Evolutionary conservation across 1,140 invertebrate species (phyloP).

Genomic region (Holcopasites calliopsidis): DNA sequence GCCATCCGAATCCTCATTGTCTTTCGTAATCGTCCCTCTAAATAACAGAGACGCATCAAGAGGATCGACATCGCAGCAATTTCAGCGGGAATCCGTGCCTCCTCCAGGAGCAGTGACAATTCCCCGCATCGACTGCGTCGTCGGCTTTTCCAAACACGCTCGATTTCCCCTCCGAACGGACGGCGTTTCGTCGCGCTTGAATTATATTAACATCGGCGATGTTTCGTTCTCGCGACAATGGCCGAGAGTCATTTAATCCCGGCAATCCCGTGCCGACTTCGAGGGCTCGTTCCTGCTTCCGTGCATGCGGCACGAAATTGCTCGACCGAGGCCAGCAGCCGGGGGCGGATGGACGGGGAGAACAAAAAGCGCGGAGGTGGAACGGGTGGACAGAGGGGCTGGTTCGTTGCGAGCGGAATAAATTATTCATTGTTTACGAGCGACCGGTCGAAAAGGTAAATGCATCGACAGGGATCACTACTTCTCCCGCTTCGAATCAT

Average conservation of each 20-base stretch:
- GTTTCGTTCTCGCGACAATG: constrained; percentile 29
- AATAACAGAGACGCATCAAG: too few relatives aligned
- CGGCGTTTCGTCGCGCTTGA: not conserved
- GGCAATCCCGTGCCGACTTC: constrained; percentile 43
- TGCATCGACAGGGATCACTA: constrained; percentile 39
- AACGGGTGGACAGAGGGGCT: not conserved
- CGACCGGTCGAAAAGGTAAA: constrained; percentile 40
- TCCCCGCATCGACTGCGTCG: too few relatives aligned
- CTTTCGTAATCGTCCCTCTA: too few relatives aligned
- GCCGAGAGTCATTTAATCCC: constrained; percentile 38
- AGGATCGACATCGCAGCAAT: too few relatives aligned
- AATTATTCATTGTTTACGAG: constrained; percentile 51
- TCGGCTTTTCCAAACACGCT: constrained; percentile 25
- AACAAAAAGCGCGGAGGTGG: constrained; percentile 8
- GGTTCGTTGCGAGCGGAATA: constrained; percentile 39
- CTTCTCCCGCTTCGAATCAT: constrained; percentile 36
- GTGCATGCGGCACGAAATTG: constrained; percentile 21
- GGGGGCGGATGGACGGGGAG: too few relatives aligned
- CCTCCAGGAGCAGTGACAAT: too few relatives aligned
- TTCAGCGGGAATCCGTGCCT: too few relatives aligned
- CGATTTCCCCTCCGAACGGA: constrained; percentile 17
- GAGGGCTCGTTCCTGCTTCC: constrained; percentile 39
- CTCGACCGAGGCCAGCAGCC: constrained; percentile 18
- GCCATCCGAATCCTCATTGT: too few relatives aligned
- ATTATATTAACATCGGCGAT: constrained; percentile 43